These are phyloP conservation scores for Brachionus koreanus DNA, from an alignment of 1,140 invertebrate species.

Conservation along the genomic window DNA sequence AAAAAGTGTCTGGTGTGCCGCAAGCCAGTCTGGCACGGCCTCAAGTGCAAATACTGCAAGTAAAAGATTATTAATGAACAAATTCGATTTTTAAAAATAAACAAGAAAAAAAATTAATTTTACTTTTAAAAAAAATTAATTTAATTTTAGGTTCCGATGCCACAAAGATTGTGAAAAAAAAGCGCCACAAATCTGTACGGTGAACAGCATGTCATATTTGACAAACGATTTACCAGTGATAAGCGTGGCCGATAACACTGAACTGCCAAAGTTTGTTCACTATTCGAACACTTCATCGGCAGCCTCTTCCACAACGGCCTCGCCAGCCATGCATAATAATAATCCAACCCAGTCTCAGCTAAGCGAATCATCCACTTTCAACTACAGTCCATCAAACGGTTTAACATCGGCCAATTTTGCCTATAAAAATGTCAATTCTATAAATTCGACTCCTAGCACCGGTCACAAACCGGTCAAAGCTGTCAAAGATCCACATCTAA, in stretches of 20 bases:
- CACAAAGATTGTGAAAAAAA: slow-evolving; percentile 43
- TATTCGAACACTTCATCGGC: slow-evolving; percentile 11
- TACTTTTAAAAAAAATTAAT: too few species aligned
- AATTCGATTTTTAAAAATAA: slow-evolving; percentile 6
- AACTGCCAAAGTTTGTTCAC: not conserved
- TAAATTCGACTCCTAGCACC: not conserved
- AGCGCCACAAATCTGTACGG: not conserved
- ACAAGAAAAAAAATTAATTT: not conserved
- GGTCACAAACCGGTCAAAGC: not conserved
- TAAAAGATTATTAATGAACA: not conserved
- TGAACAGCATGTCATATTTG: not conserved
- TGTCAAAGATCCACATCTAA: not conserved
- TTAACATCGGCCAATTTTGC: not conserved
- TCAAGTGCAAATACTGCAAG: slow-evolving; percentile 45
- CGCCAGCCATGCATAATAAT: not conserved
- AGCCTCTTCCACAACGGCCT: slow-evolving; percentile 11
- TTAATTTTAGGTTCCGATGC: slow-evolving; percentile 29
- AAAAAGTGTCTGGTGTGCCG: slow-evolving; percentile 30
- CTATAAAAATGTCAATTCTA: slow-evolving; percentile 20
- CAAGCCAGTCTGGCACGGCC: slow-evolving; percentile 38
- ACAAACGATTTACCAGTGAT: not conserved
- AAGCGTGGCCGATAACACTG: not conserved
- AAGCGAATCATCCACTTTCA: not conserved
- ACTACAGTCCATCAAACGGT: not conserved
- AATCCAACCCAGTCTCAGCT: not conserved